Evolutionary conservation across 2,113 vertebrate species (phyloP).

Genomic region (Prinia subflava): DNA sequence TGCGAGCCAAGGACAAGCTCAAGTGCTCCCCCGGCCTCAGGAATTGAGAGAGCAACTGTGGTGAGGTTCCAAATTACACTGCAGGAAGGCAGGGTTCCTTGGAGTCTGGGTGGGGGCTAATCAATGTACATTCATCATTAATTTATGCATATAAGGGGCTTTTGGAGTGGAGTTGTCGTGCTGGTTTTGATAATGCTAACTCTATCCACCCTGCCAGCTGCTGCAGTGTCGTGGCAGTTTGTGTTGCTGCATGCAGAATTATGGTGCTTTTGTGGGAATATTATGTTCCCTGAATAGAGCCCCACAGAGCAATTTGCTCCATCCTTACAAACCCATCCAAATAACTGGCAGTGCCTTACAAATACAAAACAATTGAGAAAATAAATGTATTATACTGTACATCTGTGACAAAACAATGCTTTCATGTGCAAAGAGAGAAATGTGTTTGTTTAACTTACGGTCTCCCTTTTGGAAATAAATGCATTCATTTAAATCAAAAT

Average conservation of each 20-base stretch:
- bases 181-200: slow-evolving; percentile 36
- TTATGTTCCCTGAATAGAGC: slow-evolving; percentile 63
- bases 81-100: background rate
- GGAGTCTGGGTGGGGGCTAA: slow-evolving; percentile 36
- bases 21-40: background rate
- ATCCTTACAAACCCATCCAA: slow-evolving; percentile 61
- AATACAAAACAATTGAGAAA: slow-evolving; percentile 67
- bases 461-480: slow-evolving; percentile 60
- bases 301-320: slow-evolving; percentile 64
- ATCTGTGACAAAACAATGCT: slow-evolving; percentile 68
- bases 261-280: slow-evolving; percentile 66
- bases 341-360: slow-evolving; percentile 61
- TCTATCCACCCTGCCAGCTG: slow-evolving; percentile 36
- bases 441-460: slow-evolving; percentile 61
- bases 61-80: background rate
- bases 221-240: slow-evolving; percentile 42
- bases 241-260: slow-evolving; percentile 63
- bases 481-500: slow-evolving; percentile 68
- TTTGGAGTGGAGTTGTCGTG: background rate
- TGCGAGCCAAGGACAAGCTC: background rate
- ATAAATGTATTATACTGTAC: slow-evolving; percentile 67
- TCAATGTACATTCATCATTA: slow-evolving; percentile 56
- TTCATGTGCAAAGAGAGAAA: slow-evolving; percentile 56
- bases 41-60: background rate
- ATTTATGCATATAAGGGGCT: slow-evolving; percentile 43